These are phyloP conservation scores for Allygus modestus DNA, from an alignment of 2,888 invertebrate genomes.

Conservation along the genomic window DNA sequence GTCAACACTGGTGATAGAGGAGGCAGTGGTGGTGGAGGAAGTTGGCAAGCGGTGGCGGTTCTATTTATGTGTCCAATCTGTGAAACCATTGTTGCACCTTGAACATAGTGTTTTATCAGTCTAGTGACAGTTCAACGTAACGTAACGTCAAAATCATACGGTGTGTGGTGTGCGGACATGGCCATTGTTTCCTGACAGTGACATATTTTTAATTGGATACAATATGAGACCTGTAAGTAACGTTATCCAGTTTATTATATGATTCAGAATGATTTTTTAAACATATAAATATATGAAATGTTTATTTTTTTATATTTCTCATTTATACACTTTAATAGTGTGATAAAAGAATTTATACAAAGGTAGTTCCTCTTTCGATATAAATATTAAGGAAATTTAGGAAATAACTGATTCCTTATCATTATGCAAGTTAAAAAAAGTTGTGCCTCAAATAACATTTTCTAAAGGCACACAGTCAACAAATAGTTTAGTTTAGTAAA, in stretches of 20 bases:
- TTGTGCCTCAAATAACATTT: no score
- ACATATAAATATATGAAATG: not conserved
- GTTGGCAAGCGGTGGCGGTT: not conserved
- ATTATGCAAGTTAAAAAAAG: no score
- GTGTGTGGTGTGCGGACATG: not conserved
- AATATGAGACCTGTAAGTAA: slow-evolving; percentile 31
- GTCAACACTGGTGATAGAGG: not conserved
- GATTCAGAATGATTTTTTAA: not conserved
- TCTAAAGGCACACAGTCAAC: no score
- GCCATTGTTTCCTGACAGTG: slow-evolving; percentile 31
- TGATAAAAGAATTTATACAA: no score
- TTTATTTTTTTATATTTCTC: not conserved
- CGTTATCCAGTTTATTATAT: not conserved
- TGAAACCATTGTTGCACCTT: slow-evolving; percentile 40
- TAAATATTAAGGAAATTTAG: no score
- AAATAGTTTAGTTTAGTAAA: no score
- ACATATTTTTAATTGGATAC: slow-evolving; percentile 10
- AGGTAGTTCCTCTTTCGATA: no score
- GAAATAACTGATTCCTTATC: no score
- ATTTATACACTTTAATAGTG: no score
- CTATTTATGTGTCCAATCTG: slow-evolving; percentile 29
- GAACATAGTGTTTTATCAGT: slow-evolving; percentile 10
- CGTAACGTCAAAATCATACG: not conserved
- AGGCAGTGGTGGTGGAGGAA: not conserved
- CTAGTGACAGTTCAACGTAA: not conserved